Base-by-base conservation (phyloP, 2,797 vertebrate species). In the Mormyrus hasselquistii region DNA sequence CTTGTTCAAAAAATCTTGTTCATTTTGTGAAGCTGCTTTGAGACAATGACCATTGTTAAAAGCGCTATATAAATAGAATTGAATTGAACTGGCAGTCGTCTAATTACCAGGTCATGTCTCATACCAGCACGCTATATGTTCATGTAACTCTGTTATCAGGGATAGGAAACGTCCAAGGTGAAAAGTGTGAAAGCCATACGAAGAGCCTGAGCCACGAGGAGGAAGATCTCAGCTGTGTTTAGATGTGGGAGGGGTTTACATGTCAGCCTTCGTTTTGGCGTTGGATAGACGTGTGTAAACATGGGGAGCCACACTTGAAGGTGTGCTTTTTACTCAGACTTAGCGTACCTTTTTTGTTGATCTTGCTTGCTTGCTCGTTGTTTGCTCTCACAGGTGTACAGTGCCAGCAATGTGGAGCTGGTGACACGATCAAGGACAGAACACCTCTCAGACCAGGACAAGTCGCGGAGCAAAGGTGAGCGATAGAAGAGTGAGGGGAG, bases 371-470 rank as follows among this genome's bases (percentile, higher is more conserved):
- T 16, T 2, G 3, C 25, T 29, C 25, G 25, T 5, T 55, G 34
- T 87, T 25, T 47, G 44, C 88, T 41, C 25, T 69, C 93, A 3
- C 94, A 99, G 98, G 98, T 99, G 89, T 99, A 98, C 96, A 98
- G 98, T 19, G 98, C 98, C 91, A 98, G 96, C 92, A 99, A 99
- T 0, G 97, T 99, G 93, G 98, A 99, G 94, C 94, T 99, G 92
- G 97, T 99, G 92, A 99, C 98, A 86, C 97, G 98, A 89, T 98
- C 98, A 0, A 96, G 98, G 92, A 99, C 98, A 0, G 98, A 99
- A 92, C 98, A 99, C 90, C 96, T 99, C 0, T 99, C 98, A 0
- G 98, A 98, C 93, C 98, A 99, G 95, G 98, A 99, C 95, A 99
- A 99, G 94, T 97, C 96, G 0, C 96, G 95, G 92, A 98, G 95